A percentile compares a stretch with the other conserved stretches of the same genome.
Conservation (phyloP, 1,140 invertebrate genomes). For the Megalopta genalis region DNA sequence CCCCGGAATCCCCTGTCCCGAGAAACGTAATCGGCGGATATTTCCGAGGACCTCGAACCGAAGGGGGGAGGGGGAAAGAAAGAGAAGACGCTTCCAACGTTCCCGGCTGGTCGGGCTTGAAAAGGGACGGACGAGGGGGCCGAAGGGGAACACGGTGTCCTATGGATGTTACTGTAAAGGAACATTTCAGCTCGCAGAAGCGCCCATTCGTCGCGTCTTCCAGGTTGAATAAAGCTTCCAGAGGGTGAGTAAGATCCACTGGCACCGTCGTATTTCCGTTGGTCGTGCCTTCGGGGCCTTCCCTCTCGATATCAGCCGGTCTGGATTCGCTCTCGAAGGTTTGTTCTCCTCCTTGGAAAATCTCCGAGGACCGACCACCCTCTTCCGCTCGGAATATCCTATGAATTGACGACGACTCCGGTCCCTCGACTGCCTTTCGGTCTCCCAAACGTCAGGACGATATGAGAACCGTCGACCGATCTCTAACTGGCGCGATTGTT, state of each 20-base stretch:
- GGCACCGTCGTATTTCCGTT: constrained; percentile 38
- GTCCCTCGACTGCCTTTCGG: constrained; percentile 36
- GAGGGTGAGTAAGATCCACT: neutral
- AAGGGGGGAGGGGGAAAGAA: no score
- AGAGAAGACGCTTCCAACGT: neutral
- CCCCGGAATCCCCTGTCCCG: neutral
- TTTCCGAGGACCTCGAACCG: no score
- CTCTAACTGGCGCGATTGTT: neutral
- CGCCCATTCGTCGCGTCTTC: constrained; percentile 48
- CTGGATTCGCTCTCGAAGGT: constrained; percentile 45
- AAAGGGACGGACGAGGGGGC: constrained; percentile 8
- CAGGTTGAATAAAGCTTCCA: constrained; percentile 50
- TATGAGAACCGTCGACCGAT: neutral
- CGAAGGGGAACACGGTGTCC: constrained; percentile 36
- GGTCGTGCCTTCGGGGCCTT: constrained; percentile 39
- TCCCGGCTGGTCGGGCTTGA: neutral
- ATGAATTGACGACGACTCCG: constrained; percentile 37
- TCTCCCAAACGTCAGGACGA: neutral
- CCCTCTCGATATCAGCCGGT: constrained; percentile 51
- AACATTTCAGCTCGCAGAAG: constrained; percentile 41
- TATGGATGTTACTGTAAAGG: constrained; percentile 39
- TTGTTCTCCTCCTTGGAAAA: constrained; percentile 50
- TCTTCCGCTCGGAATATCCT: constrained; percentile 41
- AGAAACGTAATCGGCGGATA: neutral
- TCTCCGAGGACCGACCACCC: constrained; percentile 43